phyloP scores from a whole-genome alignment of 2,888 invertebrate species.

The Machimus rusticus region DNA sequence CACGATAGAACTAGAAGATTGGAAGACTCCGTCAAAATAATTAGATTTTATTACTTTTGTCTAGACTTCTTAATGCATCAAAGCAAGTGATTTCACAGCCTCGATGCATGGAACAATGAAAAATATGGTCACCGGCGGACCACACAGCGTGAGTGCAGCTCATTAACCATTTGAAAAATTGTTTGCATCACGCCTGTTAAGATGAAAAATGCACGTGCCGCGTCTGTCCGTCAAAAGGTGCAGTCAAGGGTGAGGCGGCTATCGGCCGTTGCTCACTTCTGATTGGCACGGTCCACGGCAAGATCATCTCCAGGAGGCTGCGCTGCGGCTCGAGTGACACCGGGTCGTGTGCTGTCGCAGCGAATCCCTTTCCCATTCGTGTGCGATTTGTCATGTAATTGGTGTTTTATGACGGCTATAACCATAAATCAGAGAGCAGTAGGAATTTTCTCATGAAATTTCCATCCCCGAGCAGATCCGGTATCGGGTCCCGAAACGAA shows the following conservation, averaged over 20 bases:
- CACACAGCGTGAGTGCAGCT: not conserved
- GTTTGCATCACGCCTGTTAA: constrained; percentile 10
- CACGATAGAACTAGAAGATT: not conserved
- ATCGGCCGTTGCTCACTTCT: not conserved
- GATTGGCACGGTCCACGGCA: not conserved
- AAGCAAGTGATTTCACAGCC: not conserved
- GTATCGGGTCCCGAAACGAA: not conserved
- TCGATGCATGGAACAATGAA: not conserved
- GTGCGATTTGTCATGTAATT: not conserved
- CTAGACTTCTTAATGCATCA: not conserved
- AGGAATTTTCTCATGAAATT: not conserved
- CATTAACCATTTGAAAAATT: constrained; percentile 15
- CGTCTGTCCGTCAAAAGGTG: not conserved
- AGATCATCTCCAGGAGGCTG: not conserved
- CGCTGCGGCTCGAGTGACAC: not conserved
- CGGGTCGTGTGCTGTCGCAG: not conserved
- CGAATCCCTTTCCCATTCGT: not conserved
- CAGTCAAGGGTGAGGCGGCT: not conserved
- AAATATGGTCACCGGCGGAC: not conserved
- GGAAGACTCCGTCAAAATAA: not conserved
- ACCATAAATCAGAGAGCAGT: not conserved
- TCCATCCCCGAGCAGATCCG: not conserved
- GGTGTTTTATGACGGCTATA: not conserved
- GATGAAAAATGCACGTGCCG: not conserved
- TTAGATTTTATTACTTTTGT: not conserved